Conservation (phyloP, 2,797 vertebrate species). For the Sebastes kiyomatsui region DNA sequence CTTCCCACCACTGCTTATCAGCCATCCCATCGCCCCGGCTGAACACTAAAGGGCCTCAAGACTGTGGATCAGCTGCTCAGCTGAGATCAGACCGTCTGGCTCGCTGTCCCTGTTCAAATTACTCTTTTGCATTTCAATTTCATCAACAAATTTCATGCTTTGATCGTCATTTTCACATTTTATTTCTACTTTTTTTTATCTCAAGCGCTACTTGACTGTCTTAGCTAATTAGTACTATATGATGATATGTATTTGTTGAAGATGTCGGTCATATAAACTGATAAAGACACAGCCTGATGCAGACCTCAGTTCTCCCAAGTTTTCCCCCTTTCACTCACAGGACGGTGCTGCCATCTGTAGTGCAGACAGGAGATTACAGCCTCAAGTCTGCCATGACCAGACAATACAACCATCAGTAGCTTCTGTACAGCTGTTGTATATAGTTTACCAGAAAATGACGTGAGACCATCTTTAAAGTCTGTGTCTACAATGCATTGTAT, state of each 20-base stretch:
- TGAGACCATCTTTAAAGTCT: not conserved
- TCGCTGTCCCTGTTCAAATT: not conserved
- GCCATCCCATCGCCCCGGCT: not conserved
- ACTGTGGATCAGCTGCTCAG: too few relatives aligned
- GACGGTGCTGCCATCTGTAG: slow-evolving; percentile 16
- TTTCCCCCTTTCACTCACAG: not conserved
- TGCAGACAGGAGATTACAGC: not conserved
- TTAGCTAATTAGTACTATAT: not conserved
- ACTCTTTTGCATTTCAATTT: not conserved
- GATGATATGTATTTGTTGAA: not conserved
- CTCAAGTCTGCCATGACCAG: not conserved
- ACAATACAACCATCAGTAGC: too few relatives aligned
- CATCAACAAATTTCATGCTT: not conserved
- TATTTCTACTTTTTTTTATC: not conserved
- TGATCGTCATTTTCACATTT: not conserved
- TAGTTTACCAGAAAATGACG: not conserved
- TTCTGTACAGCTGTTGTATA: not conserved
- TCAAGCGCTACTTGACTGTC: not conserved
- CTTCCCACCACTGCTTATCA: not conserved
- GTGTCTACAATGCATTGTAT: not conserved
- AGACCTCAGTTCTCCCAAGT: not conserved
- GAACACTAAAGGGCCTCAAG: not conserved
- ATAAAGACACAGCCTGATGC: not conserved
- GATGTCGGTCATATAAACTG: not conserved
- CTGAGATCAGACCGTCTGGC: not conserved